These are phyloP conservation scores for Melanotaenia maccullochi DNA, from an alignment of 2,797 vertebrate species.

Conservation along the genomic window DNA sequence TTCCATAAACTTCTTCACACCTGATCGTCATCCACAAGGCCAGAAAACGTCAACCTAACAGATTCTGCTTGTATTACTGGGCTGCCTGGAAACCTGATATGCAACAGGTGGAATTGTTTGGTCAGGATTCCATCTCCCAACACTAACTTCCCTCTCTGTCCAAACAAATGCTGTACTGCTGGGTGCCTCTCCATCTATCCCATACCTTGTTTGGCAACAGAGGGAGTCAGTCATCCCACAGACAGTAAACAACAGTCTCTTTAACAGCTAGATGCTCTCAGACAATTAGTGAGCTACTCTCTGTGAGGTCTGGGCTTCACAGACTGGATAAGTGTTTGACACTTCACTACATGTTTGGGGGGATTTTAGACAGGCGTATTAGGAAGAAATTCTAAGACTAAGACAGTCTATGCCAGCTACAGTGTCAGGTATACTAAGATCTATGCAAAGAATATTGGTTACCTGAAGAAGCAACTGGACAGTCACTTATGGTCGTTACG, in stretches of 20 bases:
- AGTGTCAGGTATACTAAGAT: background rate
- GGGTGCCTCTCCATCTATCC: constrained; percentile 51
- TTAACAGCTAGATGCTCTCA: constrained; percentile 68
- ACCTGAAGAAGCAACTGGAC: background rate
- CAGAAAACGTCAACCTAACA: constrained; percentile 27
- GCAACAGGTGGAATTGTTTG: constrained; percentile 75
- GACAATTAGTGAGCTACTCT: constrained; percentile 35
- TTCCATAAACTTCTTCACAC: constrained; percentile 14
- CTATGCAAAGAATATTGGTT: background rate
- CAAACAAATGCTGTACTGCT: constrained; percentile 65
- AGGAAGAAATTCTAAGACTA: constrained; percentile 21
- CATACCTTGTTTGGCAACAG: constrained; percentile 73
- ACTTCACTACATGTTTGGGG: constrained; percentile 41
- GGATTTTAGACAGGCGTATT: constrained; percentile 39
- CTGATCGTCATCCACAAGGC: constrained; percentile 14
- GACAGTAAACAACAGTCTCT: constrained; percentile 72
- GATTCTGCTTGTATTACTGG: constrained; percentile 33
- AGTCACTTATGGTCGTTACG: no score
- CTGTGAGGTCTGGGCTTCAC: constrained; percentile 58
- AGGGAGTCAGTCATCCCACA: constrained; percentile 62
- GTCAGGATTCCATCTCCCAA: constrained; percentile 66
- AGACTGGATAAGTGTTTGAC: constrained; percentile 38
- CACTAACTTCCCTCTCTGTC: constrained; percentile 49
- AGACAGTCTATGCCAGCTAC: background rate
- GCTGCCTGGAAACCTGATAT: constrained; percentile 58